These are phyloP conservation scores for Nanger granti DNA, from an alignment of 2,113 vertebrate genomes.

Conservation along the genomic window DNA sequence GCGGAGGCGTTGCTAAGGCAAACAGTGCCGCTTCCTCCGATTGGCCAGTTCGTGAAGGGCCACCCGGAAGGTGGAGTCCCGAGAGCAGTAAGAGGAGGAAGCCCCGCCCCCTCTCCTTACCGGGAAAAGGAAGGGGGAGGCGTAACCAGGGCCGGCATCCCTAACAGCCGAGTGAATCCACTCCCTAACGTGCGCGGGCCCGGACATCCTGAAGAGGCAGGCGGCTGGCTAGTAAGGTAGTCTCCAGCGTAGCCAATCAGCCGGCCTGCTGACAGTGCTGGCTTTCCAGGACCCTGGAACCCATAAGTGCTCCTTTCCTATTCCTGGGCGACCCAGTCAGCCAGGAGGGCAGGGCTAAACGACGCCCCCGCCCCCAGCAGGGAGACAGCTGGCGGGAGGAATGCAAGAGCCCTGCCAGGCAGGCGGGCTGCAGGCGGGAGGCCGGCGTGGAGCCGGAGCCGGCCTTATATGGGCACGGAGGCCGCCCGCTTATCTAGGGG, in stretches of 20 bases:
- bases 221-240: constrained; percentile 15
- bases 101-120: constrained; percentile 57
- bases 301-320: constrained; percentile 6
- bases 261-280: not conserved
- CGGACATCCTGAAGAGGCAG: constrained; percentile 23
- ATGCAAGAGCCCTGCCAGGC: constrained; percentile 68
- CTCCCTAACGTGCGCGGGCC: constrained; percentile 10
- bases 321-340: constrained; percentile 12
- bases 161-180: constrained; percentile 12
- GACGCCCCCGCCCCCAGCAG: constrained; percentile 60
- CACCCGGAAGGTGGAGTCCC: constrained; percentile 59
- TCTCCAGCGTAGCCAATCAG: not conserved
- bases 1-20: constrained; percentile 69
- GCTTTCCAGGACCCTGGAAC: constrained; percentile 35
- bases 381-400: constrained; percentile 72
- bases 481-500: constrained; percentile 98
- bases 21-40: constrained; percentile 56
- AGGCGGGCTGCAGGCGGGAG: constrained; percentile 72
- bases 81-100: constrained; percentile 31
- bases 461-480: constrained; percentile 98
- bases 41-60: constrained; percentile 40
- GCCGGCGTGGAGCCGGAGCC: constrained; percentile 92
- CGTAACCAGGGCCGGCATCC: constrained; percentile 37
- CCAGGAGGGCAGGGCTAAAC: constrained; percentile 44
- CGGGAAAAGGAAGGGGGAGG: constrained; percentile 63